Base-by-base conservation (phyloP, 2,797 vertebrate genomes). In the Smutsia temminckii region DNA sequence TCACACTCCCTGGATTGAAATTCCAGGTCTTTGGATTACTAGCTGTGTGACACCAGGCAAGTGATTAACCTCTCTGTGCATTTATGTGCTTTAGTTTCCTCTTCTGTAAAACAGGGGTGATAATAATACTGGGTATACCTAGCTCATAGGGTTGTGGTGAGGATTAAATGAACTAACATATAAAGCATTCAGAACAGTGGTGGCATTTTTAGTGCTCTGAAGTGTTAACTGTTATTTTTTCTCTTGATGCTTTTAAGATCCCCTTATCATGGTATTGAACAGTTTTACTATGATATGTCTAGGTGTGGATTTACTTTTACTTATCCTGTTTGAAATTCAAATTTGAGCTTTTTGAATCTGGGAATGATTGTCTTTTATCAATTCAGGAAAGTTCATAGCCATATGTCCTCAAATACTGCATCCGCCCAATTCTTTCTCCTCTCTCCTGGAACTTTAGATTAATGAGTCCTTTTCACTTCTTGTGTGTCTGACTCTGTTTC, bases 301-400 rank as follows among this genome's bases (percentile, higher is more conserved):
- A 55, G 81, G 34, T 90, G 57, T 79, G 71, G 72, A 81, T 64
- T 94, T 75, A 66, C 84, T 96, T 84, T 93, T 64, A 61, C 71
- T 92, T 88, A 87, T 27, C 68, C 77, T 34, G 59, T 81, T 92
- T 95, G 85, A 93, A 80, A 87, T 91, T 85, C 91, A 51, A 46
- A 46, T 46, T 66, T 23, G n/a, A 80, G 83, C 37, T 85, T 93
- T 95, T 72, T 32, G 63, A 90, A 88, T 85, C 46, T 12, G 46
- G 46, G 17, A 68, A 34, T 37, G 34, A 51, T 32, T 78, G 1
- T 85, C 63, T 87, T 93, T 68, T 84, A 92, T 91, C 89, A 78
- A 6, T 66, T 85, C 75, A 72, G 81, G 85, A 77, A 79, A 85
- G 88, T 78, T 63, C 23, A 87, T 89, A n/a, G 29, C 55, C 12